Evolutionary conservation across 2,113 vertebrate species (phyloP), one percentile per base, ranked within the genome.

Genomic region (Neogobius melanostomus): DNA sequence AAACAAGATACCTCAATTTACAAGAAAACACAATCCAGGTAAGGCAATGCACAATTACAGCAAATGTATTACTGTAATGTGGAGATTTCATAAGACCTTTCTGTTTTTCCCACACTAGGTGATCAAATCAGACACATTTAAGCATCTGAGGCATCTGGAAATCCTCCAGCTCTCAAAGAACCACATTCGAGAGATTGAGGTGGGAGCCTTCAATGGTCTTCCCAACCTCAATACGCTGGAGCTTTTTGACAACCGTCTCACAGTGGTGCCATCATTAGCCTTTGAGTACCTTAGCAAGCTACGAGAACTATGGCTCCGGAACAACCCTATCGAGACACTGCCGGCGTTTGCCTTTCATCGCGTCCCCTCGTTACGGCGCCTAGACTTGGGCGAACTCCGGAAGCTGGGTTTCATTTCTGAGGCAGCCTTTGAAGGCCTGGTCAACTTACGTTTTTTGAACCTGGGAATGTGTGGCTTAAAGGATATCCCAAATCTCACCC

Each of bases 241-340:
- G 88, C 95, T 99, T 45, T 99, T 99, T 59, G 97, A 98, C 91
- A 99, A 98, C 94, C 94, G 95, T 43, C 87, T 99, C 43, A 97
- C 95, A 49, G 94, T 96, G 51, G 96, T 99, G 56, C 97, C 97
- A 66, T 97, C 96, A 2, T 95, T 95, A 76, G 97, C 97, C 54
- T 98, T 98, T 50, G 97, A 98, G 93, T 99, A 98, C 91, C 93
- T 99, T 70, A 96, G 95, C 85, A 99, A 99, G 87, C 92, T 99
- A 63, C 90, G 96, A 2, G 97, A 99, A 91, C 92, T 99, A 5
- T 99, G 97, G 97, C 74, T 99, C 57, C 65, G 97, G 0, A 99
- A 98, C 91, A 99, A 99, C 89, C 97, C 97, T 76, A 99, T 99
- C 59, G 97, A 98, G 88, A 98, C 96, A 69, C 94, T 99, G 89